phyloP scores from a whole-genome alignment of 1,140 invertebrate species.

The Cecropterus lyciades region DNA sequence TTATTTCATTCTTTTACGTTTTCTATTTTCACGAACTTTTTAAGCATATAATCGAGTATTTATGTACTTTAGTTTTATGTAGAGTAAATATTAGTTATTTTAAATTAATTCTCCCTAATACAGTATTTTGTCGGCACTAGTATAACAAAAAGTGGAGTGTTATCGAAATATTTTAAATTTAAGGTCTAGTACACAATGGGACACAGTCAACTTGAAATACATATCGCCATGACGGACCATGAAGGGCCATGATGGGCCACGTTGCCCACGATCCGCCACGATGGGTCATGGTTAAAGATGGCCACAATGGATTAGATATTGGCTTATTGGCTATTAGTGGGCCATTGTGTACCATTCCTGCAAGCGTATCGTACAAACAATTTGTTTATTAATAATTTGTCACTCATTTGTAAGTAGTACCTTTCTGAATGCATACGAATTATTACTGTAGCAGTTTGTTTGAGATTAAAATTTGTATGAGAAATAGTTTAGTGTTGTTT shows the following conservation, averaged over 20 bases:
- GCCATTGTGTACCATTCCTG: constrained; percentile 1
- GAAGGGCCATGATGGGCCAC: background rate
- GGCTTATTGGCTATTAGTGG: background rate
- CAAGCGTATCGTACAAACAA: constrained; percentile 46
- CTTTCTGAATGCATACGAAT: constrained; percentile 42
- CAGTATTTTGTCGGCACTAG: constrained; percentile 58
- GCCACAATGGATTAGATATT: background rate
- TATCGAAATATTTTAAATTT: constrained; percentile 38
- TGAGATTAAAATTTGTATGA: constrained; percentile 71
- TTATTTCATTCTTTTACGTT: constrained; percentile 63
- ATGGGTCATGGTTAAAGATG: background rate
- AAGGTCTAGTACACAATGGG: constrained; percentile 41
- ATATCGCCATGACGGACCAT: background rate
- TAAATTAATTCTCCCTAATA: constrained; percentile 58
- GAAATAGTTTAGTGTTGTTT: constrained; percentile 79
- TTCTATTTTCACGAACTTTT: constrained; percentile 58
- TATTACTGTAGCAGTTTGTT: constrained; percentile 51
- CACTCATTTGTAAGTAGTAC: constrained; percentile 44
- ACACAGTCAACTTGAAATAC: background rate
- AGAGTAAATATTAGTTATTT: constrained; percentile 75
- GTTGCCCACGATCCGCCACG: constrained; percentile 3
- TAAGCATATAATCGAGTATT: constrained; percentile 71
- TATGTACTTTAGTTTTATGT: constrained; percentile 73
- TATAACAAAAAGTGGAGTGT: constrained; percentile 62
- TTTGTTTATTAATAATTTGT: constrained; percentile 39